Base-by-base conservation (phyloP, 53 echinoderm and acorn worm genomes). In the Glandiceps talaboti region DNA sequence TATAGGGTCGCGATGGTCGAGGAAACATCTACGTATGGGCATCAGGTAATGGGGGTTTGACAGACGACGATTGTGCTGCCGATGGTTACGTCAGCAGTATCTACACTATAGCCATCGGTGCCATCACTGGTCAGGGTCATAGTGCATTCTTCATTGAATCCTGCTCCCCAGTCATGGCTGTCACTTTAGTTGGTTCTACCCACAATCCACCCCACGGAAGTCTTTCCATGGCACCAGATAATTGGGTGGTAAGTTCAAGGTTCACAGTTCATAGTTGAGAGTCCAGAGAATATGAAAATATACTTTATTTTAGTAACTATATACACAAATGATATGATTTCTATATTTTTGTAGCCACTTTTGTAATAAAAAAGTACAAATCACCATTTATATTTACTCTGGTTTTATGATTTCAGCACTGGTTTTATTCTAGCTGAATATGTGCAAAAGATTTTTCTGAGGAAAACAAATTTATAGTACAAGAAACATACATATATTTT, bases 11-110 rank as follows among this genome's bases (percentile, higher is more conserved):
- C 20, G 84, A 89, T 27, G 99, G 99, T 0, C 93, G 91, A 77
- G 99, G 99, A 30, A 87, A 89, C 75, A 93, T 99, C 80, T 99
- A 91, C 74, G 89, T 94, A 76, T 99, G 99, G 99, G 99, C 99
- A 26, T 90, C 93, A 0, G 99, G 99, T 14, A 99, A 99, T 27
- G 99, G 99, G 1, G 99, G 99, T 0, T 32, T 82, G 14, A 74
- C 85, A 1, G 86, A 89, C 29, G 94, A 94, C 73, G 93, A 99
- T 73, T 99, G 99, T 30, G 85, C 88, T 28, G 99, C 94, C 0
- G 99, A 99, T 72, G 99, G 87, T 33, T 99, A 99, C 80, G 94
- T 99, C 0, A 87, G 99, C 81, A 82, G 89, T 79, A 94, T 94
- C 82, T 82, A 94, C 76, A 91, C 99, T 29, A 99, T 99, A 31